Evolutionary conservation across 1,140 invertebrate species (phyloP), one percentile per base, ranked within the genome.

Genomic region (Macrocentrus cingulum): DNA sequence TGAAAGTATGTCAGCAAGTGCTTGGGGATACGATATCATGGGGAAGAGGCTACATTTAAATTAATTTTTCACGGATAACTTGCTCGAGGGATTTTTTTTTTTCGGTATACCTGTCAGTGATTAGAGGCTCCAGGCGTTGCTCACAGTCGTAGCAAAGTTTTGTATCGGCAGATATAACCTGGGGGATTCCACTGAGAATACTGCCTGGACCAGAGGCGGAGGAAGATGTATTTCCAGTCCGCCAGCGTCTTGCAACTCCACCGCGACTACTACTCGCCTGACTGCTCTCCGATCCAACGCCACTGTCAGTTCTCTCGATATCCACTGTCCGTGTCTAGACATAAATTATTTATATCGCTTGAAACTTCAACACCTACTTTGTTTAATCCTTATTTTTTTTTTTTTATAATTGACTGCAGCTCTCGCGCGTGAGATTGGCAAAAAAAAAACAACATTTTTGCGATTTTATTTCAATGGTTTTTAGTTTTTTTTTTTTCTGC

Each of bases 211-310:
- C 64, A 32, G 72, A 70, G 16, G 74, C 68, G 48, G 22, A 16
- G 36, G 36, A 42, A 62, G 36, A 51, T 42, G 55, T 39, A 60
- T 66, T 76, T 65, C 74, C 68, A 45, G 66, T 50, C 46, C 77
- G 64, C 72, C 77, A 77, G 36, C 78, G 64, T 62, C 75, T 70
- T 3, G 60, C 56, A 8, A 72, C 67, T 19, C 76, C 74, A 2
- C n/a, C n/a, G n/a, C 76, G 71, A 69, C 87, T 90, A 65, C 90
- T 83, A 46, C 88, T 90, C n/a, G 88, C 88, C 72, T 92, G 91
- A 71, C 91, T 92, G 2, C 92, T 95, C 76, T 96, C 94, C 1
- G 91, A 94, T 29, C 94, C 94, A 0, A 96, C 93, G 1, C 94
- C 94, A 9, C 92, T 95, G 75, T 97, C 94, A 65, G 94, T 95